These are phyloP conservation scores for Erinaceus europaeus DNA, from an alignment of 2,113 vertebrate species.

Conservation along the genomic window DNA sequence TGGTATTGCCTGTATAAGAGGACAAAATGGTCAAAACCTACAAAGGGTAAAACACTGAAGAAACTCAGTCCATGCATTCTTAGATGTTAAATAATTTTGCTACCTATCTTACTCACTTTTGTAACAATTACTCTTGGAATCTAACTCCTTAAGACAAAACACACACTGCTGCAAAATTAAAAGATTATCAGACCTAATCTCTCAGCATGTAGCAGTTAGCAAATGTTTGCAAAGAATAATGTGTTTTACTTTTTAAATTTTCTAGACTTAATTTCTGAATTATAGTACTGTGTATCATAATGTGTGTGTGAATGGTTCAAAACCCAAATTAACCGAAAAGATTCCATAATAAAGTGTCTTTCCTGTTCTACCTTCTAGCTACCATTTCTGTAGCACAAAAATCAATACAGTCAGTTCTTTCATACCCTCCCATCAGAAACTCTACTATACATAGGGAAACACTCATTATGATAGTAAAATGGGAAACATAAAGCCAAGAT, in stretches of 20 bases:
- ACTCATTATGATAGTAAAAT: not conserved
- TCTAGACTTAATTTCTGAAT: not conserved
- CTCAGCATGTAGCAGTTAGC: not conserved
- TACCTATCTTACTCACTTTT: not conserved
- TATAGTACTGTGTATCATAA: too few relatives aligned
- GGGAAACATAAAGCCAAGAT: not conserved
- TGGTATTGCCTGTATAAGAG: conserved; percentile 87
- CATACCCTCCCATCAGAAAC: not conserved
- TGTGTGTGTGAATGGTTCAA: not conserved
- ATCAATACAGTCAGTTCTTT: not conserved
- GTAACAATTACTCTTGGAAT: conserved; percentile 2
- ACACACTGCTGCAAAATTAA: not conserved
- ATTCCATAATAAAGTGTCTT: not conserved
- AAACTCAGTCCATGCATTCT: not conserved
- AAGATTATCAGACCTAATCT: not conserved
- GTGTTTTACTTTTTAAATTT: not conserved
- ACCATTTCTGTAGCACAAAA: not conserved
- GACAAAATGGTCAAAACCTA: conserved; percentile 48
- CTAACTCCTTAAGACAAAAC: not conserved
- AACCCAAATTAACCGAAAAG: not conserved
- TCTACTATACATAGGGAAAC: not conserved
- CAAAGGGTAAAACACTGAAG: conserved; percentile 2
- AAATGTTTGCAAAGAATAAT: not conserved
- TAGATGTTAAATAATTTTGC: not conserved
- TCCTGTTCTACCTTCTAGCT: not conserved